Conservation (phyloP, 1,140 invertebrate genomes). For the Diabrotica undecimpunctata region DNA sequence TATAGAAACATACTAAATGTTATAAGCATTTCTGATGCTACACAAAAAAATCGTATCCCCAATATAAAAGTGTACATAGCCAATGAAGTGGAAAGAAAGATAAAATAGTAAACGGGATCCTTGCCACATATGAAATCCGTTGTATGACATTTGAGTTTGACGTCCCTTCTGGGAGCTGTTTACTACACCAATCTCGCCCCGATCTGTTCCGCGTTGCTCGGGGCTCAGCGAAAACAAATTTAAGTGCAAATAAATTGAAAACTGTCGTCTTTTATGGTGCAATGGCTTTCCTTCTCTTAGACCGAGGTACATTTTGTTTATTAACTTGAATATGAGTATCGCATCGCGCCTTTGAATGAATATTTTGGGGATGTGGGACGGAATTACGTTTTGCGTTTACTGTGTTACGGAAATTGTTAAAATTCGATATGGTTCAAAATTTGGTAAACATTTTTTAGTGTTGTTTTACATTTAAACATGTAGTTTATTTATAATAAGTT, state of each 20-base stretch:
- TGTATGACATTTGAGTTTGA: conserved; percentile 46
- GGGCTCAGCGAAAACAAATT: conserved; percentile 36
- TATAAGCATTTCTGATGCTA: no score
- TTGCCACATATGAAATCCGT: conserved; percentile 32
- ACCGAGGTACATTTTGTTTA: neutral
- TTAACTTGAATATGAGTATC: neutral
- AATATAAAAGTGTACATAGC: no score
- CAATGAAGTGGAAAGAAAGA: conserved; percentile 4
- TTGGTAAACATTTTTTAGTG: neutral
- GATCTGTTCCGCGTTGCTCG: conserved; percentile 26
- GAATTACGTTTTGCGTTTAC: neutral
- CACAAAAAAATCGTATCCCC: no score
- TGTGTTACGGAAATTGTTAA: neutral
- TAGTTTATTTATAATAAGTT: no score
- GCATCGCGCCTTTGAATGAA: neutral
- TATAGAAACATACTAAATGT: no score
- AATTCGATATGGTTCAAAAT: neutral
- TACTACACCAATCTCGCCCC: conserved; percentile 44
- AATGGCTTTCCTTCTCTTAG: conserved; percentile 4
- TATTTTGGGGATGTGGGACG: neutral
- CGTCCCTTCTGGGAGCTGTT: conserved; percentile 42
- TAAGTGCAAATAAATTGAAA: conserved; percentile 45
- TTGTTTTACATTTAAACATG: no score
- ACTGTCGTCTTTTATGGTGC: conserved; percentile 38
- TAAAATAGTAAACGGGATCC: conserved; percentile 3